Evolutionary conservation across 2,888 invertebrate species (phyloP), one percentile per base, ranked within the genome.

Genomic region (Anticlea derivata): DNA sequence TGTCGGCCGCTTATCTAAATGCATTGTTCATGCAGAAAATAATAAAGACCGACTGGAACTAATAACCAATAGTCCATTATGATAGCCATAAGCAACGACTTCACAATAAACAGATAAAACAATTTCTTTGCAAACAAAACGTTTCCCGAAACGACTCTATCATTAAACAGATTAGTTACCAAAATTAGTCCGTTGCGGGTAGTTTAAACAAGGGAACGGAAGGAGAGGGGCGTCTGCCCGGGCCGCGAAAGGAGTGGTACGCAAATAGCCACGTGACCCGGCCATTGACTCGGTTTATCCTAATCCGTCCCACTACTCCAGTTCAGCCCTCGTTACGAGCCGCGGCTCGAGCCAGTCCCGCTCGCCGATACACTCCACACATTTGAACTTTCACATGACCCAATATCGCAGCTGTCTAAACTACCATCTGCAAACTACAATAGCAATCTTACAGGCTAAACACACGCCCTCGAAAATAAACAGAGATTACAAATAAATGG

Each of bases 221-320:
- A 75, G 76, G 66, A 61, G 80, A 63, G 66, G 71, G 71, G 68
- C 64, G 71, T 69, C 65, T 50, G 53, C 51, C 61, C 63, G 73
- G 69, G 73, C 60, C 68, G 71, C 67, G 71, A 73, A 71, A 74
- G 75, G 73, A 76, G 77, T 75, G 66, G 78, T 75, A 85, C 86
- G 77, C 79, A 90, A 89, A 90, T 89, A 89, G 84, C 83, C 74
- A 73, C 76, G 81, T 88, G 89, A 89, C 89, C 89, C 90, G 90
- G 90, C 87, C 90, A 80, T 89, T 89, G 90, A 90, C 89, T 89
- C 83, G 84, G 82, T 83, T 87, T 85, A 83, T 87, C 88, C 89
- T 89, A 87, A 90, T 84, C 88, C 87, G 89, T 82, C 87, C 89
- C 79, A 90, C 89, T 90, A 89, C 85, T 90, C 89, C 80, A 89